phyloP scores from a whole-genome alignment of 2,888 invertebrate species.

The Ormyrus rosae region DNA sequence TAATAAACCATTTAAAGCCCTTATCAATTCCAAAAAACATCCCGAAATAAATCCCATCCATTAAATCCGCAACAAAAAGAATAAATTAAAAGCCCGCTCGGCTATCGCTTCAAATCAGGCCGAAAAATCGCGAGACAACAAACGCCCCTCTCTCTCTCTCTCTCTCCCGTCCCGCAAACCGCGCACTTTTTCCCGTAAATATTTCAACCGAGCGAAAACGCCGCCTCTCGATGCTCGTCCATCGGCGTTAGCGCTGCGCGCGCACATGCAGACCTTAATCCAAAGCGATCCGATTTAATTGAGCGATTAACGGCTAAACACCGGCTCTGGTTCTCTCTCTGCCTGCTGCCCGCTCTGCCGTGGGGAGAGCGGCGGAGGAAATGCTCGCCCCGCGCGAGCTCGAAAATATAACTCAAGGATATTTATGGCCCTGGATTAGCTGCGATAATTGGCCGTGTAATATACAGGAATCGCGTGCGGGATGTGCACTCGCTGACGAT shows the following conservation, averaged over 20 bases:
- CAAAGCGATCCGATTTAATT: constrained; percentile 73
- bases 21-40: not conserved
- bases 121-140: not conserved
- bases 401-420: constrained; percentile 74
- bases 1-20: not conserved
- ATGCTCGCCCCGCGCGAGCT: constrained; percentile 54
- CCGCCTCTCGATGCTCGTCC: constrained; percentile 1
- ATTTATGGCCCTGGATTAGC: constrained; percentile 74
- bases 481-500: not conserved
- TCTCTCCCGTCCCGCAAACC: not conserved
- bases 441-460: constrained; percentile 73
- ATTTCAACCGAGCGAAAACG: constrained; percentile 43
- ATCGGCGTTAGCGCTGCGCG: not conserved
- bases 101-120: no score
- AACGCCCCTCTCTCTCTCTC: not conserved
- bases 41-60: not conserved
- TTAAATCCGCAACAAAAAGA: not conserved
- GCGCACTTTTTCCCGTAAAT: constrained; percentile 34
- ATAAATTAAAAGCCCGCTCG: not conserved
- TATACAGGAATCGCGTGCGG: constrained; percentile 66
- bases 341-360: constrained; percentile 8
- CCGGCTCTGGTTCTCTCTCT: constrained; percentile 54
- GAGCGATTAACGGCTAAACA: constrained; percentile 75
- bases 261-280: constrained; percentile 44
- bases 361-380: not conserved